Conservation (phyloP, 2,797 vertebrate genomes). For the Molothrus aeneus region DNA sequence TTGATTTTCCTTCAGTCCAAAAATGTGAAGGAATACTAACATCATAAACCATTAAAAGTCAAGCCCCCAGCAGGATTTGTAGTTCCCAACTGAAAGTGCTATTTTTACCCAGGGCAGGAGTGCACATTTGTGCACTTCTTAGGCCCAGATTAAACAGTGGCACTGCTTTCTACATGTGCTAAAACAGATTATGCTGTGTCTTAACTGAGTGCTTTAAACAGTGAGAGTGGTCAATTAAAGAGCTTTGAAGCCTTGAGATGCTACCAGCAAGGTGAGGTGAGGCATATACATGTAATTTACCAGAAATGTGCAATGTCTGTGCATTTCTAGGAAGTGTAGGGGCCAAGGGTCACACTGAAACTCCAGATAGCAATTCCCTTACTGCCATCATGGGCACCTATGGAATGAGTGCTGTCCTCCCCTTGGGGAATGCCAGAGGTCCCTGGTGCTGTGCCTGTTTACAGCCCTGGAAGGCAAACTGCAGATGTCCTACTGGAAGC, state of each 20-base stretch:
- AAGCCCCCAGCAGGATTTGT: not conserved
- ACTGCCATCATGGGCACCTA: not conserved
- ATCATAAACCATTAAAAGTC: not conserved
- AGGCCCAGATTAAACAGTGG: not conserved
- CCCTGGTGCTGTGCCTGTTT: not conserved
- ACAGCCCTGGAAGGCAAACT: not conserved
- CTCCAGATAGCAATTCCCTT: rapidly evolving
- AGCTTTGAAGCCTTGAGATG: not conserved
- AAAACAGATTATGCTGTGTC: not conserved
- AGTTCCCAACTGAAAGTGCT: not conserved
- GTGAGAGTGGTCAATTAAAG: not conserved
- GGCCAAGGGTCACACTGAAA: not conserved
- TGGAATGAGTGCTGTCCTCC: not conserved
- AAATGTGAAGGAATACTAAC: not conserved
- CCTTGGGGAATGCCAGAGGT: not conserved
- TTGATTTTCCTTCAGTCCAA: not conserved
- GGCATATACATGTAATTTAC: rapidly evolving
- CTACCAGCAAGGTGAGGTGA: not conserved
- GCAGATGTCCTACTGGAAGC: not conserved
- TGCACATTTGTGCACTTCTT: not conserved
- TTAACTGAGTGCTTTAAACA: not conserved
- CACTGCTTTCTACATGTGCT: not conserved
- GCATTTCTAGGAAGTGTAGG: not conserved
- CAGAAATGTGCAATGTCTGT: not conserved
- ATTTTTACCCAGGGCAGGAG: not conserved